Evolutionary conservation across 2,888 invertebrate genomes (phyloP).

Genomic region (Acanthosoma haemorrhoidale): DNA sequence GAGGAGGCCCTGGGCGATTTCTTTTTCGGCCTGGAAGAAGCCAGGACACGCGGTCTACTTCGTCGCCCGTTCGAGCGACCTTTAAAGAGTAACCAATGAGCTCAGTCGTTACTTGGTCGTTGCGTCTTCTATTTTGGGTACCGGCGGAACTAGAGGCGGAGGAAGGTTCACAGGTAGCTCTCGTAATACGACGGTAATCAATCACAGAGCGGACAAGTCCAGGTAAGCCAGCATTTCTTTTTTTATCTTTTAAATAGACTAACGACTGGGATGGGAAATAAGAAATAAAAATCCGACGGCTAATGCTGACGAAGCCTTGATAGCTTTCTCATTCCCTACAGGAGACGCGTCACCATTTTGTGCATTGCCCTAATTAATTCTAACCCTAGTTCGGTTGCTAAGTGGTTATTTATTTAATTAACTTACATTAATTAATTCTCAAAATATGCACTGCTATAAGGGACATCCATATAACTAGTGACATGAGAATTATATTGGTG

Average conservation of each 20-base stretch:
- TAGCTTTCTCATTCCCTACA: too few species aligned
- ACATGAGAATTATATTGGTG: too few species aligned
- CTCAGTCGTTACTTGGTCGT: background rate
- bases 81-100: background rate
- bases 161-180: constrained; percentile 3
- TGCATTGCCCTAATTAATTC: too few species aligned
- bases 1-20: background rate
- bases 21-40: background rate
- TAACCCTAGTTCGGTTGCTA: too few species aligned
- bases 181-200: background rate
- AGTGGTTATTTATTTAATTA: too few species aligned
- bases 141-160: too few species aligned
- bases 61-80: background rate
- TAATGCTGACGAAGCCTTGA: too few species aligned
- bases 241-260: background rate
- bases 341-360: too few species aligned
- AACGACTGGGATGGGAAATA: background rate
- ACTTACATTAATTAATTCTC: too few species aligned
- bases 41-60: background rate
- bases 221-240: too few species aligned
- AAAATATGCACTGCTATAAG: too few species aligned
- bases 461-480: too few species aligned
- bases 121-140: background rate
- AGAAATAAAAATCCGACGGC: background rate
- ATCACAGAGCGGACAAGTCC: background rate